Evolutionary conservation across 2,113 vertebrate genomes (phyloP).

Genomic region (Pygathrix nemaeus): DNA sequence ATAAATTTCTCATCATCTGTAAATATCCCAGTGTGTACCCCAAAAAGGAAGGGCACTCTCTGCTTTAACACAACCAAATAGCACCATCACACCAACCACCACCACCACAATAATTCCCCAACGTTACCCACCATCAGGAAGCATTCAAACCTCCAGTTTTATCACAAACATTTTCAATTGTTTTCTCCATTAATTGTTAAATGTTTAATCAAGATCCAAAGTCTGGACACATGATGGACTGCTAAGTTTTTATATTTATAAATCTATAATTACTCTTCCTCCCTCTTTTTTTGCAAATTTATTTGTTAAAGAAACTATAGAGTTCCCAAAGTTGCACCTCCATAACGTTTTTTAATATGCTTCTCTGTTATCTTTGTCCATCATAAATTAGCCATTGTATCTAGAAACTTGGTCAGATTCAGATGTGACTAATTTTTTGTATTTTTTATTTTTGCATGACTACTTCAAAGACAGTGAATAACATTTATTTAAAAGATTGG

Average conservation of each 20-base stretch:
- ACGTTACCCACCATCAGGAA: neutral
- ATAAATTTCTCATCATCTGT: neutral
- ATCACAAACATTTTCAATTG: neutral
- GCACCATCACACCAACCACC: neutral
- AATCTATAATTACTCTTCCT: neutral
- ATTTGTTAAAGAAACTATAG: neutral
- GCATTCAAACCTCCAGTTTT: neutral
- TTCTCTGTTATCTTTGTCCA: neutral
- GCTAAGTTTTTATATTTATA: neutral
- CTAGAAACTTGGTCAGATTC: neutral
- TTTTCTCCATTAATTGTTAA: neutral
- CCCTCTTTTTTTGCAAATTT: neutral
- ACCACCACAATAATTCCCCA: neutral
- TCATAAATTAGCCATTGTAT: neutral
- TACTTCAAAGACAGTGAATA: neutral
- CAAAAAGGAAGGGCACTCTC: neutral
- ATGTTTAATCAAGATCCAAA: slow-evolving; percentile 1
- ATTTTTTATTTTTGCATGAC: neutral
- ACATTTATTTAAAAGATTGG: neutral
- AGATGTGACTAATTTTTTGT: neutral
- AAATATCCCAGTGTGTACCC: neutral
- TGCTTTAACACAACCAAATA: neutral
- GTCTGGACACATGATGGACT: neutral
- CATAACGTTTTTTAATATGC: neutral
- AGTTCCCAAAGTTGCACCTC: neutral